Conservation (phyloP, 2,888 invertebrate species). For the Volucella bombylans region DNA sequence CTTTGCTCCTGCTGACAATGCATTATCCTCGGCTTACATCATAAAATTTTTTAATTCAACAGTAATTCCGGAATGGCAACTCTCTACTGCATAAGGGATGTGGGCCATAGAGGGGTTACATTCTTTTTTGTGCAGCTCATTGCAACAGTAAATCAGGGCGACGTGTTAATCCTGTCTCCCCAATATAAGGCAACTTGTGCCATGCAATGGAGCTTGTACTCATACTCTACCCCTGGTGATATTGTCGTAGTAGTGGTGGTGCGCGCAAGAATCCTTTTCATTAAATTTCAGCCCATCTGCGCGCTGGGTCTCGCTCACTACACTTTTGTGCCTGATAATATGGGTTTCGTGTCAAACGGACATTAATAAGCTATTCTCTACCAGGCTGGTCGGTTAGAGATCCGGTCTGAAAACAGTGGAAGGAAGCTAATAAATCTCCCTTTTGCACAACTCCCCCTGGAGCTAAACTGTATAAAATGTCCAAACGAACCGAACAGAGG, state of each 20-base stretch:
- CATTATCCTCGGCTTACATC: conserved; percentile 62
- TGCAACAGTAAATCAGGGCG: conserved; percentile 63
- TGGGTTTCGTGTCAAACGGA: conserved; percentile 62
- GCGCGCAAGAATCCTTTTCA: conserved; percentile 37
- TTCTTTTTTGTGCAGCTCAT: conserved; percentile 44
- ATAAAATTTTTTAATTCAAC: conserved; percentile 31
- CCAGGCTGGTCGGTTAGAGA: conserved; percentile 14
- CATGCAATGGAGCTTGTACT: conserved; percentile 2
- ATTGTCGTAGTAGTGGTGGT: background rate
- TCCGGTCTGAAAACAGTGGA: background rate
- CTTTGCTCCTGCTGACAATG: conserved; percentile 55
- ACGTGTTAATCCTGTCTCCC: conserved; percentile 57
- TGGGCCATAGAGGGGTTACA: background rate
- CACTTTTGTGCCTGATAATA: conserved; percentile 41
- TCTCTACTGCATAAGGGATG: background rate
- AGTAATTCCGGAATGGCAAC: background rate
- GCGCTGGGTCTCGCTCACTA: conserved; percentile 22
- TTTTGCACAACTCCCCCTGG: conserved; percentile 19
- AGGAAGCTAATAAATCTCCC: conserved; percentile 45
- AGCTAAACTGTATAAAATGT: conserved; percentile 42
- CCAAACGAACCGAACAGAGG: conserved; percentile 7
- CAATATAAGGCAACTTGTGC: conserved; percentile 24
- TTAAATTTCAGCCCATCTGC: conserved; percentile 48
- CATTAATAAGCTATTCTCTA: conserved; percentile 62
- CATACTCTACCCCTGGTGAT: no score